phyloP scores from a whole-genome alignment of 1,140 invertebrate genomes.

The Pseudomyrmex flavicornis region DNA sequence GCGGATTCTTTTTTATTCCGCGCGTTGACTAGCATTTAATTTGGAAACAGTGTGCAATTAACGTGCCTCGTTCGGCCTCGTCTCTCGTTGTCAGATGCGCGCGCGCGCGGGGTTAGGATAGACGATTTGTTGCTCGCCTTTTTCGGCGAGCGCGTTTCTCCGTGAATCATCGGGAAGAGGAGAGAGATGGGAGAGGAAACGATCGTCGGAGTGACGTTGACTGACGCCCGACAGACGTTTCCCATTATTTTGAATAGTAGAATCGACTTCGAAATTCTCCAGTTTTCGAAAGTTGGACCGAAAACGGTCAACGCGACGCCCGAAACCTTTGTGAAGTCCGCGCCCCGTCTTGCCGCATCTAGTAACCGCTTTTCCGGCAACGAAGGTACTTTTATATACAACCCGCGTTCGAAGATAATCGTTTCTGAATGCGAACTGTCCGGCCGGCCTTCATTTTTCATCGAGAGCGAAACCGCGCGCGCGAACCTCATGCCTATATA shows the following conservation, averaged over 20 bases:
- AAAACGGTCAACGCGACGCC: too few relatives aligned
- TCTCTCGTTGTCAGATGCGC: conserved; percentile 62
- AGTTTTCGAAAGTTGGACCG: too few relatives aligned
- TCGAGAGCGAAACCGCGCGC: too few relatives aligned
- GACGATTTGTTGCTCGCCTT: conserved; percentile 69
- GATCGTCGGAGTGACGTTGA: conserved; percentile 54
- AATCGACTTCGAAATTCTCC: conserved; percentile 61
- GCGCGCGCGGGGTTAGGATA: conserved; percentile 57
- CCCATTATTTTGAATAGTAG: conserved; percentile 80
- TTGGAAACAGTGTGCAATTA: conserved; percentile 67
- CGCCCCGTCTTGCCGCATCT: too few relatives aligned
- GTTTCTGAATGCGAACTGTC: too few relatives aligned
- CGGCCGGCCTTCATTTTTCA: too few relatives aligned
- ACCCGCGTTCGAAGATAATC: too few relatives aligned
- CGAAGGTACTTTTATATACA: too few relatives aligned
- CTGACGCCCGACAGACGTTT: conserved; percentile 80
- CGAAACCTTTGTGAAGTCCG: too few relatives aligned
- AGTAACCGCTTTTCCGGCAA: too few relatives aligned
- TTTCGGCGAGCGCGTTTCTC: conserved; percentile 2
- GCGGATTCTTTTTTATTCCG: conserved; percentile 47
- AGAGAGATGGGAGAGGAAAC: neutral
- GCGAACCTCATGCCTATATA: too few relatives aligned
- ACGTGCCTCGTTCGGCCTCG: conserved; percentile 58
- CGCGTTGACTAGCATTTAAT: conserved; percentile 51
- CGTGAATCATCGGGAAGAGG: conserved; percentile 52